Percentiles rank a stretch among this genome's conserved stretches.
phyloP scores from a whole-genome alignment of 2,113 vertebrate species.

The Laticauda laticaudata region DNA sequence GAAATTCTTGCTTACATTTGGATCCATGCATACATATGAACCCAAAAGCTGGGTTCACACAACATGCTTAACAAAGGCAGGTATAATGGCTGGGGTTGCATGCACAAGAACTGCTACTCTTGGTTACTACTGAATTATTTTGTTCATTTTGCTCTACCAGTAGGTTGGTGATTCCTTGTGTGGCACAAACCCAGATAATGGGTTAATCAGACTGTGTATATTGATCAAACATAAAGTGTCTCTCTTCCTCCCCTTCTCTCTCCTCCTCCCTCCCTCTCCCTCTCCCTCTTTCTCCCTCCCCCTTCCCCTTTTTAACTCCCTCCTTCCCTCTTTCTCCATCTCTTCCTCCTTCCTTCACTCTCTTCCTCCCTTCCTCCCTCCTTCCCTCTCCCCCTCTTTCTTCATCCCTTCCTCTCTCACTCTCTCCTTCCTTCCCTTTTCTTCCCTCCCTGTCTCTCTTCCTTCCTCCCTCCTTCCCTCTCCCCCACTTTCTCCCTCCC shows the following conservation, averaged over 20 bases:
- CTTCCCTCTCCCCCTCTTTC: too few species aligned
- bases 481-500: accelerated
- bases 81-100: not conserved
- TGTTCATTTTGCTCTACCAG: not conserved
- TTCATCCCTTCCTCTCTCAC: too few species aligned
- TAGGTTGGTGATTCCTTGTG: not conserved
- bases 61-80: not conserved
- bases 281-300: too few species aligned
- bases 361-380: accelerated
- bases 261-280: too few species aligned
- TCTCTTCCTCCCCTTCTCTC: too few species aligned
- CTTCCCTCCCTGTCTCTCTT: too few species aligned
- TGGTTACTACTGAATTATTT: not conserved
- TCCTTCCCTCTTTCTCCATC: too few species aligned
- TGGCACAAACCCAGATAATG: not conserved
- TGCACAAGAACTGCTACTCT: not conserved
- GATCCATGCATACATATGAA: not conserved
- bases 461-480: too few species aligned
- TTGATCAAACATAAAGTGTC: not conserved
- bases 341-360: too few species aligned
- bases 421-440: too few species aligned
- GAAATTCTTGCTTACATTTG: not conserved
- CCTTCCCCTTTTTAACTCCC: too few species aligned
- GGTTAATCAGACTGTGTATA: not conserved
- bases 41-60: not conserved